Conservation (phyloP, 2,797 vertebrate genomes). For the Hydrolagus colliei region DNA sequence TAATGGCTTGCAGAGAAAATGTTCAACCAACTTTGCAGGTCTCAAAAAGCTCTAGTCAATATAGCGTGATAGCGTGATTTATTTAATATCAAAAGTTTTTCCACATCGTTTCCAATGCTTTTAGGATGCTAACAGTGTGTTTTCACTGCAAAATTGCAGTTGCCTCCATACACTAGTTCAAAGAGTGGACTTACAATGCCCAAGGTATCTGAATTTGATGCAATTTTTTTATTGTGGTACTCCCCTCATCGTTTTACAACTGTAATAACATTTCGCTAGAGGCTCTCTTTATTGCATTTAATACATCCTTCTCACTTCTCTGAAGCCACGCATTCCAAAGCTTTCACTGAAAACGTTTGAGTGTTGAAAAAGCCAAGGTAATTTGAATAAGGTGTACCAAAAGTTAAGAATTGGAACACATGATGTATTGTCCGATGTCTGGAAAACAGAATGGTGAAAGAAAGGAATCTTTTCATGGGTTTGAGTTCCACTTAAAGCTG, state of each 20-base stretch:
- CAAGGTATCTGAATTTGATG: background rate
- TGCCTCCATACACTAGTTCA: background rate
- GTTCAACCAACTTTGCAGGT: background rate
- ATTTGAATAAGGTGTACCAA: background rate
- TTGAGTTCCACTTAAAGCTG: background rate
- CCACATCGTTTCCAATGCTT: background rate
- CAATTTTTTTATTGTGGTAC: background rate
- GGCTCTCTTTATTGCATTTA: background rate
- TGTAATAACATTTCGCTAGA: background rate
- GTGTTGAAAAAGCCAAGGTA: background rate
- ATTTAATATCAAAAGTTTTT: background rate
- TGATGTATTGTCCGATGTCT: background rate
- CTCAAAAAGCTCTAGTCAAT: background rate
- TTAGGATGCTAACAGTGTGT: background rate
- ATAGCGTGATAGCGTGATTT: background rate
- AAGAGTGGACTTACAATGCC: background rate
- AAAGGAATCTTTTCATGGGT: background rate
- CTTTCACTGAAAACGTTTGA: background rate
- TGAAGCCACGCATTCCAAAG: background rate
- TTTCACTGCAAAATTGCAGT: background rate
- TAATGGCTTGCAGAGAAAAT: background rate
- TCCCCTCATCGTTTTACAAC: background rate
- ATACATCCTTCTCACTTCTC: background rate
- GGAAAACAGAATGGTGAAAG: background rate
- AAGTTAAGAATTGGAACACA: background rate